Evolutionary conservation across 2,113 vertebrate genomes (phyloP).

Genomic region (Clinocottus analis): DNA sequence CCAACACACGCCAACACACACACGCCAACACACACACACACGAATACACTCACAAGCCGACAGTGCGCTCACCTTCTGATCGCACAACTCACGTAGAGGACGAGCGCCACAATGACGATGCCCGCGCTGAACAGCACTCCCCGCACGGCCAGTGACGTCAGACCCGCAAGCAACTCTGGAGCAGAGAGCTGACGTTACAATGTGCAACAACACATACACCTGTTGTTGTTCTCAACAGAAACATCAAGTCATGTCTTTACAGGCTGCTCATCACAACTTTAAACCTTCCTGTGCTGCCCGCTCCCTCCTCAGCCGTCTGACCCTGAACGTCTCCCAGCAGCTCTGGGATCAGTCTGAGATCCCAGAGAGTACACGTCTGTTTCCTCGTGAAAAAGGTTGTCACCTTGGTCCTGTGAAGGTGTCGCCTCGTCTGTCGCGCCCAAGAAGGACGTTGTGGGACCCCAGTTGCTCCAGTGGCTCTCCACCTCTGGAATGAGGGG

Average conservation of each 20-base stretch:
- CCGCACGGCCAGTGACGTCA: neutral
- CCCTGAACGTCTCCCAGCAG: slow-evolving; percentile 2
- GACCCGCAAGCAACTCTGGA: slow-evolving; percentile 15
- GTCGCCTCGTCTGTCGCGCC: neutral
- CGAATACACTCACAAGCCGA: neutral
- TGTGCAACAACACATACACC: neutral
- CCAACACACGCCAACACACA: neutral
- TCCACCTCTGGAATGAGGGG: fast-evolving
- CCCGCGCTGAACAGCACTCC: neutral
- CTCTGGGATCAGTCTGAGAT: neutral
- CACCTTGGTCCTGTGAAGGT: neutral
- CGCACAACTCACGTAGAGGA: slow-evolving; percentile 8
- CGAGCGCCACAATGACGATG: slow-evolving; percentile 11
- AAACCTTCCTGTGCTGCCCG: neutral
- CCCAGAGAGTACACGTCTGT: no score
- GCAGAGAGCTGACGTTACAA: no score
- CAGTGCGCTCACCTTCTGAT: slow-evolving; percentile 48
- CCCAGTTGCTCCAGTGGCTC: slow-evolving; percentile 81
- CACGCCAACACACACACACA: neutral
- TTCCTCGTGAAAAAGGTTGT: neutral
- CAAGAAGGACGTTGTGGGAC: slow-evolving; percentile 65
- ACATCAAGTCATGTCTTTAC: neutral
- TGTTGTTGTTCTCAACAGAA: neutral
- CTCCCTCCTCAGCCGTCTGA: neutral
- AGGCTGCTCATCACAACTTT: neutral